Conservation (phyloP, 2,888 invertebrate genomes). For the Pilophorus perplexus region DNA sequence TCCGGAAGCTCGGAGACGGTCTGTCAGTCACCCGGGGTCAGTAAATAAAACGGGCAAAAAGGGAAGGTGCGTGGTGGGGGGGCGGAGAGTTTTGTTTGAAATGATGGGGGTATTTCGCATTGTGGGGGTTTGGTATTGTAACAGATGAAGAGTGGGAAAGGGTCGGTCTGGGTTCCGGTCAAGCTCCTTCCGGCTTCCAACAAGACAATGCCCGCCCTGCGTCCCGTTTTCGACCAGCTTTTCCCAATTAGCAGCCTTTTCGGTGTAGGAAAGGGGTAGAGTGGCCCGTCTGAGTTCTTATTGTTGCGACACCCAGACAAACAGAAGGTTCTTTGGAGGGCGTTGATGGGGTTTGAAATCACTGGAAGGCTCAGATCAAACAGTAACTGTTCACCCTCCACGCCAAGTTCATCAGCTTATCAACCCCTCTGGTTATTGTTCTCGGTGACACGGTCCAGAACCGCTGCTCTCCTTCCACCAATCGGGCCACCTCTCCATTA, state of each 20-base stretch:
- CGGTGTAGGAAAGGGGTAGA: neutral
- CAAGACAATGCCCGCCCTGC: constrained; percentile 26
- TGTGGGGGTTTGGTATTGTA: constrained; percentile 31
- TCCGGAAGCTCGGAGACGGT: constrained; percentile 33
- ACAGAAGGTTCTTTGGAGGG: constrained; percentile 21
- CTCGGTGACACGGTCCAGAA: neutral
- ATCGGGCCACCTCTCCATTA: neutral
- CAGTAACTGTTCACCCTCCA: neutral
- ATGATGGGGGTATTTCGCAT: constrained; percentile 14
- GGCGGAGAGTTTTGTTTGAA: constrained; percentile 14
- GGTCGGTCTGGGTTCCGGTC: constrained; percentile 31
- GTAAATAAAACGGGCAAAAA: constrained; percentile 36
- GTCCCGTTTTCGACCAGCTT: constrained; percentile 7
- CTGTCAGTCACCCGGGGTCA: constrained; percentile 31
- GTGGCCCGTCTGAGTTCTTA: constrained; percentile 16
- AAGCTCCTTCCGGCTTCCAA: constrained; percentile 37
- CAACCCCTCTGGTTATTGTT: constrained; percentile 26
- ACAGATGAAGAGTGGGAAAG: constrained; percentile 11
- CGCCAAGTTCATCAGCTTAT: constrained; percentile 21
- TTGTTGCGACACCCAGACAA: constrained; percentile 24
- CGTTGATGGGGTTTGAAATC: constrained; percentile 27
- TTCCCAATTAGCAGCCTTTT: constrained; percentile 21
- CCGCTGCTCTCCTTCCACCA: neutral
- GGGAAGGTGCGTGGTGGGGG: too few species aligned
- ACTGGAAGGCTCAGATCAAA: constrained; percentile 13